Conservation (phyloP, 1,140 invertebrate species). For the Polypedilum vanderplanki region DNA sequence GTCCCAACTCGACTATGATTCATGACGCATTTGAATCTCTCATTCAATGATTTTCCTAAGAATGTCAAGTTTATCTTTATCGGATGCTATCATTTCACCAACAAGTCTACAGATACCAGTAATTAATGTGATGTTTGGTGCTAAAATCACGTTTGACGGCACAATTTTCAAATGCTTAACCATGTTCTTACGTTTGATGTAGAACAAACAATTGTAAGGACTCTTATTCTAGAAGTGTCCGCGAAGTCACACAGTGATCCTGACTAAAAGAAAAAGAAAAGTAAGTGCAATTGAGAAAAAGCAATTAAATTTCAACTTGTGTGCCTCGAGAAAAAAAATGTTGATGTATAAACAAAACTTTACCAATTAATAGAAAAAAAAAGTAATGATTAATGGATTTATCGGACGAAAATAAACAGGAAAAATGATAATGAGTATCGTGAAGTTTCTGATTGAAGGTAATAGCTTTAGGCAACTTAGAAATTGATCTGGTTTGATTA, state of each 20-base stretch:
- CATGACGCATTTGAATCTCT: constrained; percentile 41
- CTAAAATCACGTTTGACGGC: constrained; percentile 39
- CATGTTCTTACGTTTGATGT: constrained; percentile 53
- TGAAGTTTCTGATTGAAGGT: too few species aligned
- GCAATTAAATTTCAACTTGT: too few species aligned
- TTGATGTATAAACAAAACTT: too few species aligned
- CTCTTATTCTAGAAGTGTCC: constrained; percentile 61
- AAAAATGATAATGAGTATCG: too few species aligned
- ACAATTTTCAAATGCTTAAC: constrained; percentile 53
- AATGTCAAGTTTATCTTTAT: constrained; percentile 40
- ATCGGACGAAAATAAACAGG: background rate
- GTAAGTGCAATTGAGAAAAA: background rate
- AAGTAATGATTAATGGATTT: background rate
- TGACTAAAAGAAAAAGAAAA: constrained; percentile 37
- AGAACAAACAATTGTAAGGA: constrained; percentile 55
- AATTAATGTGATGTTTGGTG: background rate
- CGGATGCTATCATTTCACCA: constrained; percentile 37
- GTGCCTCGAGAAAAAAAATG: too few species aligned
- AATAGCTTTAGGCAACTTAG: too few species aligned
- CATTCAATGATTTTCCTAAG: constrained; percentile 41
- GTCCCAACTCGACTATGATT: constrained; percentile 43
- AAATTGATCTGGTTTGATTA: too few species aligned
- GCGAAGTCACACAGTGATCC: constrained; percentile 58
- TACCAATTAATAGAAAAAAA: background rate
- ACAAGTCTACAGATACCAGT: background rate